A percentile compares a stretch with the other conserved stretches of the same genome.
phyloP scores from a whole-genome alignment of 2,888 invertebrate species.

The Drosophila nigricruria region DNA sequence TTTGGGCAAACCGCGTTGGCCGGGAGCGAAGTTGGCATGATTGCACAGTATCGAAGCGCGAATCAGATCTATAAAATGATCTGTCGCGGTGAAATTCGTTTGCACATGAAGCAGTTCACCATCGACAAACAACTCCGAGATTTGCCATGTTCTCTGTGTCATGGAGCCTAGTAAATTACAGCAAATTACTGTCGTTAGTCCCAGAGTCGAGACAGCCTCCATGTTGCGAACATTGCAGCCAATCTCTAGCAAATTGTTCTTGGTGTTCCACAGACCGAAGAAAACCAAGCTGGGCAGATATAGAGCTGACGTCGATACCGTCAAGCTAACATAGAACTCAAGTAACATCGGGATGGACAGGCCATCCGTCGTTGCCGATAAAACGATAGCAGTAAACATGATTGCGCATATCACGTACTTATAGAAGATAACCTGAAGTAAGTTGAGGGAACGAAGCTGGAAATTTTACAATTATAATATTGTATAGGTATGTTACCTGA shows the following conservation, averaged over 20 bases:
- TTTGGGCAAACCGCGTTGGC: slow-evolving; percentile 47
- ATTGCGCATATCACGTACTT: neutral
- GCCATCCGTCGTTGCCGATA: neutral
- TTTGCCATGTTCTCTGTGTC: slow-evolving; percentile 36
- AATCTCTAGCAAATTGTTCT: neutral
- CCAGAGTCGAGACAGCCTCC: slow-evolving; percentile 48
- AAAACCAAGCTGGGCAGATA: slow-evolving; percentile 46
- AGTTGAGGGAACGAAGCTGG: too few species aligned
- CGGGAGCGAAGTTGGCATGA: slow-evolving; percentile 36
- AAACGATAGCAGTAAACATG: rapidly evolving
- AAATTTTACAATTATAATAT: neutral
- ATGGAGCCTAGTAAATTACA: slow-evolving; percentile 42
- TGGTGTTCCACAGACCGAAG: slow-evolving; percentile 36
- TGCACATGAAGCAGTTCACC: slow-evolving; percentile 1
- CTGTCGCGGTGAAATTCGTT: rapidly evolving
- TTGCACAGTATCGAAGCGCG: slow-evolving; percentile 55
- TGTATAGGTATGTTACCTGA: slow-evolving; percentile 35
- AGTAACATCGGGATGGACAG: neutral
- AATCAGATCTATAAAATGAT: slow-evolving; percentile 30
- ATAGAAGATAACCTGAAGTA: slow-evolving; percentile 3
- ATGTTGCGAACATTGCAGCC: slow-evolving; percentile 51
- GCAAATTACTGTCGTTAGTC: slow-evolving; percentile 59
- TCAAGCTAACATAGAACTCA: slow-evolving; percentile 30
- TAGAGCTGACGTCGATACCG: slow-evolving; percentile 38
- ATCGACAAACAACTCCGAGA: slow-evolving; percentile 56